Evolutionary conservation across 2,113 vertebrate species (phyloP).

Genomic region (Rhea americana): DNA sequence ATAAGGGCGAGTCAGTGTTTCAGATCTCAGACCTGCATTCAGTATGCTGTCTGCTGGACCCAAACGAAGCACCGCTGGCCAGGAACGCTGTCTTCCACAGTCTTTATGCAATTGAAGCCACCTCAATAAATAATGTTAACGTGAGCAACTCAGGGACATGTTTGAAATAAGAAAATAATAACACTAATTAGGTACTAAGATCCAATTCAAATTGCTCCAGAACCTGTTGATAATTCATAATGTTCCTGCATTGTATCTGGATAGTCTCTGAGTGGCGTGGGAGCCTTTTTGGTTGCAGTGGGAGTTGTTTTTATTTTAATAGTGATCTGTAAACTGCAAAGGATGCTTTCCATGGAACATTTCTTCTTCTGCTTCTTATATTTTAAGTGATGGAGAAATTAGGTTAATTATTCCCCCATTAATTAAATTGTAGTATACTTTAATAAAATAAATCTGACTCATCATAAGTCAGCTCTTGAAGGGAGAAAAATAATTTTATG

Average conservation of each 20-base stretch:
- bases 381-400: slow-evolving; percentile 36
- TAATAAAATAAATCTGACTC: slow-evolving; percentile 50
- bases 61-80: background rate
- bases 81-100: slow-evolving; percentile 10
- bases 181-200: slow-evolving; percentile 45
- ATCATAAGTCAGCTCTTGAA: slow-evolving; percentile 41
- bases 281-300: background rate
- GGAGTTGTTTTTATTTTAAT: slow-evolving; percentile 35
- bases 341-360: slow-evolving; percentile 4
- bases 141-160: slow-evolving; percentile 6
- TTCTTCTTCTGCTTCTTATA: slow-evolving; percentile 30
- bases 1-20: background rate
- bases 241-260: background rate
- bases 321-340: background rate
- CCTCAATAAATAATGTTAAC: slow-evolving; percentile 11
- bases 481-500: slow-evolving; percentile 5
- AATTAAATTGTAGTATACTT: slow-evolving; percentile 35
- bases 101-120: slow-evolving; percentile 13
- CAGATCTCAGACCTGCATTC: background rate
- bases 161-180: slow-evolving; percentile 47
- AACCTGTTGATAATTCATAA: slow-evolving; percentile 32
- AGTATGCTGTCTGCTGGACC: background rate
- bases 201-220: slow-evolving; percentile 38
- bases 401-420: slow-evolving; percentile 59
- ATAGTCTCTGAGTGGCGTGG: background rate